Evolutionary conservation across 2,113 vertebrate genomes (phyloP).

Genomic region (Cynopterus brachyotis): DNA sequence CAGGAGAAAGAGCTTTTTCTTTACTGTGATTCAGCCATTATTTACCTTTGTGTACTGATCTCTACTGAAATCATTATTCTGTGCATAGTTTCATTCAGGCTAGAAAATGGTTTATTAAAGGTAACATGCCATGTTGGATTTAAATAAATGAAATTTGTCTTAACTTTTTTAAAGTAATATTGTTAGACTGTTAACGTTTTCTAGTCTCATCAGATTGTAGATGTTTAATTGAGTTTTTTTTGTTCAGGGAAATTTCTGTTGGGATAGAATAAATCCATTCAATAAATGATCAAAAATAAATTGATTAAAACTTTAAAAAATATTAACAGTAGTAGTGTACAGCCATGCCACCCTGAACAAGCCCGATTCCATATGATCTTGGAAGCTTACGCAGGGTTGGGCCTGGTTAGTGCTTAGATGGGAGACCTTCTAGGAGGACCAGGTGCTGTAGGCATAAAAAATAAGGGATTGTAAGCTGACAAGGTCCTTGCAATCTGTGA

Average conservation of each 20-base stretch:
- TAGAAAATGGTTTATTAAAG: not conserved
- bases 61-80: not conserved
- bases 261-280: not conserved
- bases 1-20: not conserved
- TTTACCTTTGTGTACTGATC: not conserved
- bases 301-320: not conserved
- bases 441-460: too few species aligned
- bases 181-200: not conserved
- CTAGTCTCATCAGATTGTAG: not conserved
- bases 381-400: too few species aligned
- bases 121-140: not conserved
- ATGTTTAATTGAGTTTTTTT: not conserved
- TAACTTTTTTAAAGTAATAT: not conserved
- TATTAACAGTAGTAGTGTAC: too few species aligned
- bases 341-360: too few species aligned
- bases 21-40: not conserved
- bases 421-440: too few species aligned
- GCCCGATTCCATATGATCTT: too few species aligned
- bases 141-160: not conserved
- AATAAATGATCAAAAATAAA: conserved; percentile 1
- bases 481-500: too few species aligned
- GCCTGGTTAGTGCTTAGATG: too few species aligned
- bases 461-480: too few species aligned
- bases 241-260: not conserved
- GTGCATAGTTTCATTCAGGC: not conserved